Conservation (phyloP, 2,797 vertebrate genomes). For the Eutrigla gurnardus region DNA sequence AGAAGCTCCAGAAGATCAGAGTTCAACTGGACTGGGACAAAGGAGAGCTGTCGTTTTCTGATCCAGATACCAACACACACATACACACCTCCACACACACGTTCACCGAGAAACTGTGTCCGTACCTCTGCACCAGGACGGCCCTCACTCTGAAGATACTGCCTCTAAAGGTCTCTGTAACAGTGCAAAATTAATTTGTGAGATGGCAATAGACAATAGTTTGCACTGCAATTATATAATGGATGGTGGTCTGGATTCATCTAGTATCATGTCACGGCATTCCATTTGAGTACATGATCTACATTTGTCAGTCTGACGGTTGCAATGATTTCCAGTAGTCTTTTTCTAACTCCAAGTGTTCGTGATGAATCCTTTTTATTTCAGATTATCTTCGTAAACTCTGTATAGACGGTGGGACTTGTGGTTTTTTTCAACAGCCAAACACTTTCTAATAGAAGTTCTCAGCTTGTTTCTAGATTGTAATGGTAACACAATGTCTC, state of each 20-base stretch:
- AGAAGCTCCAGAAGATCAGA: slow-evolving; percentile 32
- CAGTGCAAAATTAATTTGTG: background rate
- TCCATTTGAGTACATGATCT: slow-evolving; percentile 40
- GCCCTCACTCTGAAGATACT: slow-evolving; percentile 16
- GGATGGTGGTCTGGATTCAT: slow-evolving; percentile 5
- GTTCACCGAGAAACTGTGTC: slow-evolving; percentile 36
- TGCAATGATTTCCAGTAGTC: slow-evolving; percentile 33
- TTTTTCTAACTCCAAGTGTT: slow-evolving; percentile 23
- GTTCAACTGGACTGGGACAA: slow-evolving; percentile 10
- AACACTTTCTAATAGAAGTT: slow-evolving; percentile 41
- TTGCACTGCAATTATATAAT: no score
- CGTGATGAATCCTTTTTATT: slow-evolving; percentile 20
- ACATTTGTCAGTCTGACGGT: slow-evolving; percentile 28
- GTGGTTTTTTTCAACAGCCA: slow-evolving; percentile 32
- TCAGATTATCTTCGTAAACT: slow-evolving; percentile 20
- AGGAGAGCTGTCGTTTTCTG: slow-evolving; percentile 14
- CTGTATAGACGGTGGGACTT: slow-evolving; percentile 27
- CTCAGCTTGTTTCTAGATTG: slow-evolving; percentile 47
- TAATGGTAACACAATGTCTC: slow-evolving; percentile 49
- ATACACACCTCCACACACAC: slow-evolving; percentile 45
- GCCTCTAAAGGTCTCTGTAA: slow-evolving; percentile 15
- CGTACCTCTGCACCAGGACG: slow-evolving; percentile 41
- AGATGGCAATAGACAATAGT: no score
- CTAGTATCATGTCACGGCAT: slow-evolving; percentile 30
- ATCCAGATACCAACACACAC: slow-evolving; percentile 12